phyloP scores from a whole-genome alignment of 2,888 invertebrate genomes.

The Agriopis leucophaearia region DNA sequence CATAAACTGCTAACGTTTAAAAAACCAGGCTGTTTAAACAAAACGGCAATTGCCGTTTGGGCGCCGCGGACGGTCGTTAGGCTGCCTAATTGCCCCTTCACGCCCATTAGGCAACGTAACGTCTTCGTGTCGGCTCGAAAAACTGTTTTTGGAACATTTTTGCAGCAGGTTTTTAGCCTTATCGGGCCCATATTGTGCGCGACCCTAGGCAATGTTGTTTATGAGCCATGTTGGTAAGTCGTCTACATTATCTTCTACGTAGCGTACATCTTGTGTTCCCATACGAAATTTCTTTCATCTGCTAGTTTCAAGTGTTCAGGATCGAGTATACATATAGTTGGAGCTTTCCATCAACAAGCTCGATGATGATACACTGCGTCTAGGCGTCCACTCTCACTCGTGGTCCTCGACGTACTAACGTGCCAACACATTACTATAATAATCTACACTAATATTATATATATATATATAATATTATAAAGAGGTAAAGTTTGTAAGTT shows the following conservation, averaged over 20 bases:
- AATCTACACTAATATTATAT: no score
- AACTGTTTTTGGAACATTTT: constrained; percentile 50
- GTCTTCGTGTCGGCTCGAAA: constrained; percentile 64
- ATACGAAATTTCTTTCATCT: no score
- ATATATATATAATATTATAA: no score
- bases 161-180: constrained; percentile 56
- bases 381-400: no score
- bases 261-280: background rate
- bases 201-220: constrained; percentile 26
- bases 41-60: constrained; percentile 43
- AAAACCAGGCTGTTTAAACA: constrained; percentile 42
- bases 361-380: no score
- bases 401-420: no score
- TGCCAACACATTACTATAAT: no score
- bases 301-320: no score
- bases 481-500: no score
- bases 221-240: constrained; percentile 11
- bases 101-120: constrained; percentile 68
- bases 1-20: constrained; percentile 40
- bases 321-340: no score
- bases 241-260: background rate
- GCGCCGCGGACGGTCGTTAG: constrained; percentile 57
- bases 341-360: no score
- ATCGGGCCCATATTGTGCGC: constrained; percentile 39
- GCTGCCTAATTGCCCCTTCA: constrained; percentile 62